These are phyloP conservation scores for Drosophila nasuta DNA, from an alignment of 1,140 invertebrate species.

Conservation along the genomic window DNA sequence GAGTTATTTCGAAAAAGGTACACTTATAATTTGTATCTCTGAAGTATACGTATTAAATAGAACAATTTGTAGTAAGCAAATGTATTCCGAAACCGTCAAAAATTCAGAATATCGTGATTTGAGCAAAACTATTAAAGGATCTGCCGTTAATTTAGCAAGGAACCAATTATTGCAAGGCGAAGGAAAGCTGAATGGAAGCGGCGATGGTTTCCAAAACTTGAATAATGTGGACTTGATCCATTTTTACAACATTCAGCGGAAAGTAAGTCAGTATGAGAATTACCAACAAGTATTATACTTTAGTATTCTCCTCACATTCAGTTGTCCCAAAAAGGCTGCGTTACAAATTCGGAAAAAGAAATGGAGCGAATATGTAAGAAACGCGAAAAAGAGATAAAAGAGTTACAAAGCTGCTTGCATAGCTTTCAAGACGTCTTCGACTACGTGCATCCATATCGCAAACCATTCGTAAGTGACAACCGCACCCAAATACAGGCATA, in stretches of 20 bases:
- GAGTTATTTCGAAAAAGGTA: background rate
- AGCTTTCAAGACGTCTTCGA: slow-evolving; percentile 39
- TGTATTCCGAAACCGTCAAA: background rate
- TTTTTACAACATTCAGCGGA: background rate
- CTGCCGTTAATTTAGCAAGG: background rate
- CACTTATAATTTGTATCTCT: too few relatives aligned
- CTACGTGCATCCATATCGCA: slow-evolving; percentile 15
- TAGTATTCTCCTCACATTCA: background rate
- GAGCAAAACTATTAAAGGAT: background rate
- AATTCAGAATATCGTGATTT: too few relatives aligned
- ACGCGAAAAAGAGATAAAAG: slow-evolving; percentile 7
- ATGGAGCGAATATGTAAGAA: background rate
- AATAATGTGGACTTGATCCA: background rate
- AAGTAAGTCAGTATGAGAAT: background rate
- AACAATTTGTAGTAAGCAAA: too few relatives aligned
- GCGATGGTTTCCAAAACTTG: background rate
- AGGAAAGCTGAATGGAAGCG: background rate
- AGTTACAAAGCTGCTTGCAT: slow-evolving; percentile 27
- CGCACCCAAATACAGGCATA: background rate
- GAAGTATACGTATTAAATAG: too few relatives aligned
- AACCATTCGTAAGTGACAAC: slow-evolving; percentile 45
- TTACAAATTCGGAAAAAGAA: background rate
- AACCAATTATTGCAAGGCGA: background rate
- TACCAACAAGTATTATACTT: background rate
- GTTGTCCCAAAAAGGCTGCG: background rate